Evolutionary conservation across 2,113 vertebrate genomes (phyloP), one percentile per base, ranked within the genome.

Genomic region (Centrocercus urophasianus): DNA sequence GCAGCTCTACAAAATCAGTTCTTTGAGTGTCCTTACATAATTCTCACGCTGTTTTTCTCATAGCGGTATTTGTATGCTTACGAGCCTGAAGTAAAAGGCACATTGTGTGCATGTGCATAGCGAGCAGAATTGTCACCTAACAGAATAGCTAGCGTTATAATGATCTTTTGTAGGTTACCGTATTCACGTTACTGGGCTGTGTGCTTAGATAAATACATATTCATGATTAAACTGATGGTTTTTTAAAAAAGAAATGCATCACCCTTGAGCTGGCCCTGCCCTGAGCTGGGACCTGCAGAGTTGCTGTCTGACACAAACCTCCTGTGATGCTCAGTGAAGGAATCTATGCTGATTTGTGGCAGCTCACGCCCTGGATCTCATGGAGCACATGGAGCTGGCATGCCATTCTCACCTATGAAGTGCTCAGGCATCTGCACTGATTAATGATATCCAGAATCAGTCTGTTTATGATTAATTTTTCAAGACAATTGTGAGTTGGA

Each of bases 21-120:
- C 52, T 52, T 65, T 61, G 8, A 40, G 25, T 10, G 22, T 66
- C 19, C 54, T 83, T 64, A 25, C 30, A 15, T 8, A 4, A 7
- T 6, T 40, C 20, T 56, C 0, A 1, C 34, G 36, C 18, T 10
- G 5, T 80, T 83, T 80, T 81, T 57, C 34, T 83, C 28, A 4
- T 65, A 57, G 60, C 8, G 25, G 5, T 25, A 11, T 57, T 70
- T 66, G 1, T 28, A 32, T 10, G 8, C 22, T 61, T 72, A 4
- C 20, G 0, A 70, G 24, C 54, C 47, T 77, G 74, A 52, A 75
- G 59, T 19, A 45, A 1, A 45, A 47, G 12, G 32, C 13, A 3
- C 3, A 7, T 2, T 45, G 7, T 25, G 0, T 65, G 4, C 43
- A 2, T 22, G 56, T 59, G 2, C 48, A 2, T 2, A 4, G 42